Conservation (phyloP, 2,888 invertebrate species). For the Tachina lurida region DNA sequence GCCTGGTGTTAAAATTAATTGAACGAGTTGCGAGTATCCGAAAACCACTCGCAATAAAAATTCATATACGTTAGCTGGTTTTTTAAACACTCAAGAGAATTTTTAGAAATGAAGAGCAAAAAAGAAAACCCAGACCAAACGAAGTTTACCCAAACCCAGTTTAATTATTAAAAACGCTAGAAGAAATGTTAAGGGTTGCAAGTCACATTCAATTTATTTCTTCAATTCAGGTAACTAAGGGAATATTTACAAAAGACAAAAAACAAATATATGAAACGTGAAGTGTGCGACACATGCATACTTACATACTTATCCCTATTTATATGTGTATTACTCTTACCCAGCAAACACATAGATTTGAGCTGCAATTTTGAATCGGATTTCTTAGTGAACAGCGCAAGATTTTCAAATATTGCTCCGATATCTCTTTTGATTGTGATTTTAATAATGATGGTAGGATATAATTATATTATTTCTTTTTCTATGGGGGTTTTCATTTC, state of each 20-base stretch:
- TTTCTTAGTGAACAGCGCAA: no score
- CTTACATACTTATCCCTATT: not conserved
- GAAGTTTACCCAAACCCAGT: not conserved
- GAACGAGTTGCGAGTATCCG: not conserved
- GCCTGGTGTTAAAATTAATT: slow-evolving; percentile 25
- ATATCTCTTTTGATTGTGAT: no score
- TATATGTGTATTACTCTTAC: not conserved
- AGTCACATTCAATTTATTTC: not conserved
- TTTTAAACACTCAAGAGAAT: slow-evolving; percentile 28
- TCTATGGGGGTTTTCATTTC: no score
- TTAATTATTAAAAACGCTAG: not conserved
- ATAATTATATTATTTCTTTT: no score
- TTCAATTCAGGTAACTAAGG: slow-evolving; percentile 31
- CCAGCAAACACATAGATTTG: not conserved
- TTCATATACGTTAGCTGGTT: slow-evolving; percentile 28
- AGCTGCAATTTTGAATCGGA: not conserved
- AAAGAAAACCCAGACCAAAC: slow-evolving; percentile 3
- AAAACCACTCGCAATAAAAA: slow-evolving; percentile 24
- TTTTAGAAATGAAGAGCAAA: slow-evolving; percentile 1
- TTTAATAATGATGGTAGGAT: no score
- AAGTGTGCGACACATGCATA: slow-evolving; percentile 14
- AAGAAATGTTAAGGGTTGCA: slow-evolving; percentile 45
- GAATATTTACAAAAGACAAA: slow-evolving; percentile 1
- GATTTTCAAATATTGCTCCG: no score
- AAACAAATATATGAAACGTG: not conserved